These are phyloP conservation scores for Anodontia alba DNA, from an alignment of 2,888 invertebrate genomes.

Conservation along the genomic window DNA sequence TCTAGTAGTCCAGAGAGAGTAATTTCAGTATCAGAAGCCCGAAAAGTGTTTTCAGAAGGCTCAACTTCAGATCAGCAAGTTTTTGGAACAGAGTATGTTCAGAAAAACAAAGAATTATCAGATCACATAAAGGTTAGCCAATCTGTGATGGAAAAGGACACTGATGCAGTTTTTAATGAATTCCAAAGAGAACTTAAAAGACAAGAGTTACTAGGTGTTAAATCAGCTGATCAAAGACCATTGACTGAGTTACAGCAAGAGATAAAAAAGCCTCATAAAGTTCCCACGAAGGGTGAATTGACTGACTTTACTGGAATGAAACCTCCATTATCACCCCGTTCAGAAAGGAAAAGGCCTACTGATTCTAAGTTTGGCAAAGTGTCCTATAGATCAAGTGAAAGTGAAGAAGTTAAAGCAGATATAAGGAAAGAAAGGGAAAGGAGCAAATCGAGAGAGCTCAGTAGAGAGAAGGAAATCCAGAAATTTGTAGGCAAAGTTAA, in stretches of 20 bases:
- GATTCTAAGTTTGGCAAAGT: constrained; percentile 51
- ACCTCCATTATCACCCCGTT: constrained; percentile 54
- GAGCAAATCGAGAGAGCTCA: background rate
- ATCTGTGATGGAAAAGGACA: background rate
- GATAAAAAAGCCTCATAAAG: background rate
- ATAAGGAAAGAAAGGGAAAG: constrained; percentile 7
- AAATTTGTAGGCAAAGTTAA: background rate
- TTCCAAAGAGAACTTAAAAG: background rate
- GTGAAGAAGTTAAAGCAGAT: background rate
- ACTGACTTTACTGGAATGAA: constrained; percentile 7
- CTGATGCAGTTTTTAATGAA: background rate
- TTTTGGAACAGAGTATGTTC: background rate
- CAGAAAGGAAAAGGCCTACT: constrained; percentile 45
- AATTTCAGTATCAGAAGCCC: background rate
- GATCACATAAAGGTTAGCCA: background rate
- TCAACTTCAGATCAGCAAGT: background rate
- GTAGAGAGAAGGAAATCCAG: constrained; percentile 13
- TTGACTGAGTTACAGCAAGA: background rate
- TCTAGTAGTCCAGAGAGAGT: background rate
- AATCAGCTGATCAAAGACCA: background rate
- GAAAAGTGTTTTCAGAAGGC: background rate
- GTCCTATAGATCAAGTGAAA: constrained; percentile 34
- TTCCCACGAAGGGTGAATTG: background rate
- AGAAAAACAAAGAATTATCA: background rate
- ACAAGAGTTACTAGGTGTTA: background rate